Evolutionary conservation across 2,797 vertebrate genomes (phyloP).

Genomic region (Erpetoichthys calabaricus): DNA sequence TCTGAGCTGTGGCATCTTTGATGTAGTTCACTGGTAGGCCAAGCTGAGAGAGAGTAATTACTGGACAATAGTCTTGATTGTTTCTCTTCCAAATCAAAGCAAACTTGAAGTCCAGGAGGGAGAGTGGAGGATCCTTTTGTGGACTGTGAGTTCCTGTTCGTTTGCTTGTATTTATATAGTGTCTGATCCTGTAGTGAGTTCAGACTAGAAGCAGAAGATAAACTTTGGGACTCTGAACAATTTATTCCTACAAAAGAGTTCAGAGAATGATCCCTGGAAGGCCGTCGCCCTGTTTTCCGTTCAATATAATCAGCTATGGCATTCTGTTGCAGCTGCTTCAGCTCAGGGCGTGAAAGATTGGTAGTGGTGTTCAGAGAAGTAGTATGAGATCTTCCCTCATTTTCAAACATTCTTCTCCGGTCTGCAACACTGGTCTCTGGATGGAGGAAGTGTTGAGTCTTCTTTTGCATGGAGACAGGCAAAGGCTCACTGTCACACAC

Average conservation of each 20-base stretch:
- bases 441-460: slow-evolving; percentile 28
- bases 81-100: slow-evolving; percentile 31
- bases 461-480: slow-evolving; percentile 32
- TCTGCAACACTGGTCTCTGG: slow-evolving; percentile 70
- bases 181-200: slow-evolving; percentile 65
- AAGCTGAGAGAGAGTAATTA: slow-evolving; percentile 21
- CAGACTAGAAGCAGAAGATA: slow-evolving; percentile 64
- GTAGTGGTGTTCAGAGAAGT: slow-evolving; percentile 17
- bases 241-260: slow-evolving; percentile 23
- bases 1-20: slow-evolving; percentile 27
- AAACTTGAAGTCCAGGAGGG: slow-evolving; percentile 29
- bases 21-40: slow-evolving; percentile 21
- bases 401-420: slow-evolving; percentile 73
- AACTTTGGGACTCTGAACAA: slow-evolving; percentile 48
- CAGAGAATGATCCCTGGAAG: slow-evolving; percentile 43
- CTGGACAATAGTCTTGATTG: slow-evolving; percentile 7
- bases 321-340: slow-evolving; percentile 78
- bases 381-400: slow-evolving; percentile 33
- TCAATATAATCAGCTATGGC: slow-evolving; percentile 75
- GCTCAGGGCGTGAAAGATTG: slow-evolving; percentile 51
- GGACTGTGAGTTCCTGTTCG: slow-evolving; percentile 23
- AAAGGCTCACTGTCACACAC: slow-evolving; percentile 44
- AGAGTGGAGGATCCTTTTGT: slow-evolving; percentile 35
- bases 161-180: slow-evolving; percentile 23
- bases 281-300: slow-evolving; percentile 61